Evolutionary conservation across 2,888 invertebrate species (phyloP), one percentile per base, ranked within the genome.

Genomic region (Agapostemon virescens): DNA sequence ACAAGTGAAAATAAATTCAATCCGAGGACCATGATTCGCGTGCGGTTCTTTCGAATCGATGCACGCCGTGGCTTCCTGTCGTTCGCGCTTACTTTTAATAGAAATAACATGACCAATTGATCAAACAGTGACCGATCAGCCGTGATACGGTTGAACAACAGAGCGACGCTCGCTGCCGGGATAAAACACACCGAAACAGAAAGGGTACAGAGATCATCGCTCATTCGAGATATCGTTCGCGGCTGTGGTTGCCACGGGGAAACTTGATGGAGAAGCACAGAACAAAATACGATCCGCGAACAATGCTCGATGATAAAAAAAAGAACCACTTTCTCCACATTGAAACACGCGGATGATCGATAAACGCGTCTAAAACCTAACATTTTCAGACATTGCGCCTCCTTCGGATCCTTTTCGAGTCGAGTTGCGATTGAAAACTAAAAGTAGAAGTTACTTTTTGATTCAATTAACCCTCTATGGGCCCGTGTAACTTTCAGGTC

Each of bases 91-190:
- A 77, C 81, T 78, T 80, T 85, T 85, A 82, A 85, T 86, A 84
- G 86, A 86, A 86, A 86, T 82, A 86, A 86, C 82, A 82, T 76
- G 81, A 69, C 71, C 85, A 81, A 85, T 86, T 86, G 86, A 86
- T 86, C 86, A 74, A 86, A 82, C 83, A 72, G 63, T 71, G 69
- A 52, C 70, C 79, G 83, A 82, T 84, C 79, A 70, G 74, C 66
- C 76, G 70, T 67, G 64, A 42, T 63, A 23, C 63, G 70, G 36
- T n/a, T 58, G 49, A 61, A 69, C 52, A 70, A 58, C 76, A 11
- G 20, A 38, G 69, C 64, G 38, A 23, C 33, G 33, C 33, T 20
- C 61, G 33, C 33, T 33, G 20, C 61, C 61, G 36, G 36, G 61
- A 33, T 61, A 9, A 13, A 42, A 69, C 71, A 64, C 36, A 45